A percentile compares a stretch with the other conserved stretches of the same genome.
Evolutionary conservation across 2,797 vertebrate genomes (phyloP).

Genomic region (Distichodus sexfasciatus): DNA sequence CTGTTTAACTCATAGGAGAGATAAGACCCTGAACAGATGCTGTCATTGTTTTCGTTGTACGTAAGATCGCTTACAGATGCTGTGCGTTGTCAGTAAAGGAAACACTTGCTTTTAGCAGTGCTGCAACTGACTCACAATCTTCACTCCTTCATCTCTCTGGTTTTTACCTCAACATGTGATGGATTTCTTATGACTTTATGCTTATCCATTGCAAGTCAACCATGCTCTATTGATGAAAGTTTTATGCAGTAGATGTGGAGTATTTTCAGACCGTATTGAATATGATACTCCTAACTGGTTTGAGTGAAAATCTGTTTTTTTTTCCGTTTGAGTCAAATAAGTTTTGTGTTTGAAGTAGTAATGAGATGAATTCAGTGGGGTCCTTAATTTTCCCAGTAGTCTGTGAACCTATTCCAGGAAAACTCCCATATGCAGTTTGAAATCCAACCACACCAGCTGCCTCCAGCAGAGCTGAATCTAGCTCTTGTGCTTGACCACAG

Average conservation of each 20-base stretch:
- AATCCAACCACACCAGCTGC: background rate
- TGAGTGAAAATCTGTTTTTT: background rate
- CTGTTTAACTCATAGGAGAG: background rate
- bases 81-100: background rate
- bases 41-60: background rate
- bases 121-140: background rate
- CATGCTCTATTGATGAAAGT: background rate
- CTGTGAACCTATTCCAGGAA: background rate
- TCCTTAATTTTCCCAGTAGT: background rate
- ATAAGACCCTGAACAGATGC: background rate
- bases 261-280: background rate
- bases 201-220: background rate
- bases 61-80: background rate
- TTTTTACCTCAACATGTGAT: conserved; percentile 26
- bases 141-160: conserved; percentile 4
- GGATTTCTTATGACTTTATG: background rate
- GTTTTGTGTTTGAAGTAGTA: conserved; percentile 1
- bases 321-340: background rate
- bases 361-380: background rate
- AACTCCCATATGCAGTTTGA: background rate
- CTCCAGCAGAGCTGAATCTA: background rate
- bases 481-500: background rate
- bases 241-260: conserved; percentile 3
- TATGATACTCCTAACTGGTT: background rate
- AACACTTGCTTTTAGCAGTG: background rate